Evolutionary conservation across 2,888 invertebrate genomes (phyloP).

Genomic region (Drosophila lacicola): DNA sequence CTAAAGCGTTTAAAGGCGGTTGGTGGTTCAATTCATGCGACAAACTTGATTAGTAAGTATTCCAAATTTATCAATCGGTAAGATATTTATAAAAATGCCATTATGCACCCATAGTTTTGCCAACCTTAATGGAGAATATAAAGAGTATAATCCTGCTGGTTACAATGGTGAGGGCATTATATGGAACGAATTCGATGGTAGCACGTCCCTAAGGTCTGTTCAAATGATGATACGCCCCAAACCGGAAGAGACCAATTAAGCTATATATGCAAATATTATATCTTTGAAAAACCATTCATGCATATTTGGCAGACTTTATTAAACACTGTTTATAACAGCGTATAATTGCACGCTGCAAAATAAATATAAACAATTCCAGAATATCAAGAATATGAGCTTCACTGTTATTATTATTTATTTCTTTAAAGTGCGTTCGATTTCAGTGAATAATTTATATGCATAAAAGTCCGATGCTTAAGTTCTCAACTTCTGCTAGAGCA

Average conservation of each 20-base stretch:
- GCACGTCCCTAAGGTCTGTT: background rate
- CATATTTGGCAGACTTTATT: too few species aligned
- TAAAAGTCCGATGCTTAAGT: too few species aligned
- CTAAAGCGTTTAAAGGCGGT: conserved; percentile 18
- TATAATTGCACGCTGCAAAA: background rate
- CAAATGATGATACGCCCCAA: conserved; percentile 29
- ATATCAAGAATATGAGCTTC: background rate
- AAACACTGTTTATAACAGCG: too few species aligned
- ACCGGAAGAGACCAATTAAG: background rate
- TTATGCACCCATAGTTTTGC: background rate
- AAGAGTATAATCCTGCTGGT: background rate
- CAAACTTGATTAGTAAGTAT: background rate
- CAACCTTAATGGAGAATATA: conserved; percentile 13
- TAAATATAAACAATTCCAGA: background rate
- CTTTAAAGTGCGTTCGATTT: too few species aligned
- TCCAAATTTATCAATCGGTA: background rate
- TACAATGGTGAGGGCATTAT: background rate
- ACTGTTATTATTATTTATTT: too few species aligned
- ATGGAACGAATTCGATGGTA: background rate
- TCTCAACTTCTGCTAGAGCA: too few species aligned
- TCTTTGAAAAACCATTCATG: too few species aligned
- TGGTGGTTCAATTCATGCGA: conserved; percentile 31
- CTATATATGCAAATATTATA: too few species aligned
- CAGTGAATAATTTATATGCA: too few species aligned
- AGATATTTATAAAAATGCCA: too few species aligned